Percentiles rank a stretch among this genome's conserved stretches.
These are phyloP conservation scores for Sinella curviseta DNA, from an alignment of 1,140 invertebrate species.

Conservation along the genomic window DNA sequence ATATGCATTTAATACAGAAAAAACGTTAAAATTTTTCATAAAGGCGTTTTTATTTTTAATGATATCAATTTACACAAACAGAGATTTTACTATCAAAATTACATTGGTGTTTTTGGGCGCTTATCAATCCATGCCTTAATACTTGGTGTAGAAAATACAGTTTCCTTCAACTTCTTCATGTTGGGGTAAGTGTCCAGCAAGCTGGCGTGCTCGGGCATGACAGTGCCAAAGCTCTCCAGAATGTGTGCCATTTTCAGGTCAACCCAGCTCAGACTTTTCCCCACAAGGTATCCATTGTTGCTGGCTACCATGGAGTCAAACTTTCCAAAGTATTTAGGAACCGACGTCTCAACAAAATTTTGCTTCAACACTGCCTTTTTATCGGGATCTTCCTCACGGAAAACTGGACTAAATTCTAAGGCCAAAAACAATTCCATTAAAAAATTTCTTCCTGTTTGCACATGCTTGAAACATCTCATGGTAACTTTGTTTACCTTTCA, in stretches of 20 bases:
- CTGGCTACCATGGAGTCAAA: conserved; percentile 55
- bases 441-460: background rate
- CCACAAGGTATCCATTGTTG: conserved; percentile 60
- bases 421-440: background rate
- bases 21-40: too few species aligned
- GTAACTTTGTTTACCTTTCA: background rate
- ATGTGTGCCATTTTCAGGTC: conserved; percentile 37
- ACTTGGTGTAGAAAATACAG: conserved; percentile 56
- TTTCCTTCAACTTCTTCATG: conserved; percentile 56
- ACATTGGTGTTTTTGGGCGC: conserved; percentile 55
- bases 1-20: too few species aligned
- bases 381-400: background rate
- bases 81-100: too few species aligned
- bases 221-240: background rate
- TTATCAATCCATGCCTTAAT: conserved; percentile 59
- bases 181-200: conserved; percentile 60
- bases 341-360: background rate
- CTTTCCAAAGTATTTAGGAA: conserved; percentile 20
- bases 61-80: too few species aligned
- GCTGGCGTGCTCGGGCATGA: conserved; percentile 48
- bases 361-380: conserved; percentile 26
- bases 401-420: background rate
- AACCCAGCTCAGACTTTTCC: conserved; percentile 56
- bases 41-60: too few species aligned
- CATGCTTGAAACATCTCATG: background rate